Evolutionary conservation across 1,140 invertebrate species (phyloP).

Genomic region (Anagrus nilaparvatae): DNA sequence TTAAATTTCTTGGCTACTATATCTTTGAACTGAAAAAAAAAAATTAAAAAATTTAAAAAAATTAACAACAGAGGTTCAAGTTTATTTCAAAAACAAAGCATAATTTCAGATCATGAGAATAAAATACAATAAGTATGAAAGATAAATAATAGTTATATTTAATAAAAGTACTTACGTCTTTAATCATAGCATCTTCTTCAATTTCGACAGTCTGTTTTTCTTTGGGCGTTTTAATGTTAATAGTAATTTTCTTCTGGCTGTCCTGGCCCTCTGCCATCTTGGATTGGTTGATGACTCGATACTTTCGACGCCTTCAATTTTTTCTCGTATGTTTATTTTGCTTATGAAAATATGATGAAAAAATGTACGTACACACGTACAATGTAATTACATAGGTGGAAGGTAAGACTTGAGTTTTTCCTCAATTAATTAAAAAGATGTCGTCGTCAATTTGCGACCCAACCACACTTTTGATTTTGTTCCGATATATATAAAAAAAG

Average conservation of each 20-base stretch:
- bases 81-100: neutral
- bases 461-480: too few relatives aligned
- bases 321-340: too few relatives aligned
- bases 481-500: too few relatives aligned
- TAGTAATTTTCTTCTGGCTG: constrained; percentile 56
- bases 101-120: constrained; percentile 4
- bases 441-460: too few relatives aligned
- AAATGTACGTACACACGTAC: too few relatives aligned
- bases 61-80: neutral
- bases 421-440: too few relatives aligned
- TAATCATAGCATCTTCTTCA: constrained; percentile 74
- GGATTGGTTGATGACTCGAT: constrained; percentile 40
- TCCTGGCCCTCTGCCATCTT: constrained; percentile 43
- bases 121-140: neutral
- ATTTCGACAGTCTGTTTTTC: constrained; percentile 82
- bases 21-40: constrained; percentile 92
- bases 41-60: constrained; percentile 3
- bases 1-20: constrained; percentile 80
- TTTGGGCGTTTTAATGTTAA: constrained; percentile 93
- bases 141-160: constrained; percentile 1
- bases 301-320: constrained; percentile 32
- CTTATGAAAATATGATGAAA: too few relatives aligned
- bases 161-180: constrained; percentile 63
- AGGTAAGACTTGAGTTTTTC: too few relatives aligned
- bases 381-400: too few relatives aligned